Conservation (phyloP, 1,140 invertebrate species). For the Mylabris phalerata region DNA sequence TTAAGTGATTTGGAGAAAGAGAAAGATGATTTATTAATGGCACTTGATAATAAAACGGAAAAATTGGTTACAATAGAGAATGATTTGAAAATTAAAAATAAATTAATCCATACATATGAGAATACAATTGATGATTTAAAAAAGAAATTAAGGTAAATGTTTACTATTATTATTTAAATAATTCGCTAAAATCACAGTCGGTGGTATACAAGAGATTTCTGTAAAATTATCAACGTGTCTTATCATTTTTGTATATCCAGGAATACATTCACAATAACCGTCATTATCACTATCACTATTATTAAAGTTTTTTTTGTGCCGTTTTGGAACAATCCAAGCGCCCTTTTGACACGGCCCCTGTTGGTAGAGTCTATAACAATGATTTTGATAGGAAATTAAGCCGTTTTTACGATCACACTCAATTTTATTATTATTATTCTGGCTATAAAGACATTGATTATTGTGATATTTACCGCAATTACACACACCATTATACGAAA, state of each 20-base stretch:
- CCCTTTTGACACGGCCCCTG: conserved; percentile 65
- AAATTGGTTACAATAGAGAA: conserved; percentile 33
- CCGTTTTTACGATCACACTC: conserved; percentile 53
- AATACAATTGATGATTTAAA: conserved; percentile 28
- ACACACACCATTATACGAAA: conserved; percentile 75
- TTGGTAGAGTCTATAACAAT: conserved; percentile 64
- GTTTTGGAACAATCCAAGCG: conserved; percentile 60
- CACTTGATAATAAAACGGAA: conserved; percentile 41
- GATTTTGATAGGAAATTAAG: conserved; percentile 52
- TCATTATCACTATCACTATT: conserved; percentile 32
- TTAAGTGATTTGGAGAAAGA: conserved; percentile 38
- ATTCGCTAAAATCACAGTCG: conserved; percentile 48
- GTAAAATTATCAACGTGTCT: conserved; percentile 22
- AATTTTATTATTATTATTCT: conserved; percentile 31
- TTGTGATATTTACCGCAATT: conserved; percentile 49
- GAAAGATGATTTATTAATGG: conserved; percentile 38
- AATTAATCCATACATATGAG: conserved; percentile 23
- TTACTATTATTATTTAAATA: conserved; percentile 46
- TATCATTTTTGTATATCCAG: conserved; percentile 53
- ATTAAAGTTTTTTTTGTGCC: conserved; percentile 40
- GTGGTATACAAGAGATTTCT: conserved; percentile 41
- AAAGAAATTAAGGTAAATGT: conserved; percentile 35
- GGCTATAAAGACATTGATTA: conserved; percentile 1
- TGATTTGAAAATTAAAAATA: conserved; percentile 28
- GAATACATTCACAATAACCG: conserved; percentile 63